These are phyloP conservation scores for Macrosoma leucophasiata DNA, from an alignment of 2,888 invertebrate genomes.

Conservation along the genomic window DNA sequence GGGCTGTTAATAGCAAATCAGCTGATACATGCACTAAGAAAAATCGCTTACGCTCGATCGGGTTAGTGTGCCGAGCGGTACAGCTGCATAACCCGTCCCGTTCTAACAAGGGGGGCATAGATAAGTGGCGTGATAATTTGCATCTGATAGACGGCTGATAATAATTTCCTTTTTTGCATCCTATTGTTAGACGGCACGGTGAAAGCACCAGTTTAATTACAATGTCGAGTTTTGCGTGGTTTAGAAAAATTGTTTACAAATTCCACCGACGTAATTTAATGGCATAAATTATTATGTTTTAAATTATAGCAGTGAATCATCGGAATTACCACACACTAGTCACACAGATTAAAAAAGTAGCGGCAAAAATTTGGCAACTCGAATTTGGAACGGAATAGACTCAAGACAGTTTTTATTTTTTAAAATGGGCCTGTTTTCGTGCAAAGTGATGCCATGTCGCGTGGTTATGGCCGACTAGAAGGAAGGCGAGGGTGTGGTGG, in stretches of 20 bases:
- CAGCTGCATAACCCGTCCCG: slow-evolving; percentile 36
- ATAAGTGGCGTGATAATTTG: slow-evolving; percentile 63
- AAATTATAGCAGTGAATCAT: too few species aligned
- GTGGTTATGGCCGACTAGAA: slow-evolving; percentile 65
- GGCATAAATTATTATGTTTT: slow-evolving; percentile 49
- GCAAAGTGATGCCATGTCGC: slow-evolving; percentile 52
- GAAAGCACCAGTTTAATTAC: too few species aligned
- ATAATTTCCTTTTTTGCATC: slow-evolving; percentile 55
- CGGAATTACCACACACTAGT: too few species aligned
- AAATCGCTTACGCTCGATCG: slow-evolving; percentile 56
- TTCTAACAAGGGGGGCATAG: slow-evolving; percentile 53
- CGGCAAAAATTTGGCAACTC: slow-evolving; percentile 28
- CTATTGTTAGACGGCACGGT: slow-evolving; percentile 43
- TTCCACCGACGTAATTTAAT: slow-evolving; percentile 51
- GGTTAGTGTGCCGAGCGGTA: slow-evolving; percentile 62
- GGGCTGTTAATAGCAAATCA: slow-evolving; percentile 39
- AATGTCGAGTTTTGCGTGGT: slow-evolving; percentile 20
- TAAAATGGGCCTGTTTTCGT: slow-evolving; percentile 31
- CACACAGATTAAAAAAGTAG: too few species aligned
- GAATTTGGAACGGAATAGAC: too few species aligned
- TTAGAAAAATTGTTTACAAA: slow-evolving; percentile 19
- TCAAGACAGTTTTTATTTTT: slow-evolving; percentile 32
- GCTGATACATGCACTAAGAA: slow-evolving; percentile 51
- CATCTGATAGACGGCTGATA: slow-evolving; percentile 62
- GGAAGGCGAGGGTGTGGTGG: slow-evolving; percentile 63